phyloP scores from a whole-genome alignment of 2,888 invertebrate genomes.

The Lysandra bellargus region DNA sequence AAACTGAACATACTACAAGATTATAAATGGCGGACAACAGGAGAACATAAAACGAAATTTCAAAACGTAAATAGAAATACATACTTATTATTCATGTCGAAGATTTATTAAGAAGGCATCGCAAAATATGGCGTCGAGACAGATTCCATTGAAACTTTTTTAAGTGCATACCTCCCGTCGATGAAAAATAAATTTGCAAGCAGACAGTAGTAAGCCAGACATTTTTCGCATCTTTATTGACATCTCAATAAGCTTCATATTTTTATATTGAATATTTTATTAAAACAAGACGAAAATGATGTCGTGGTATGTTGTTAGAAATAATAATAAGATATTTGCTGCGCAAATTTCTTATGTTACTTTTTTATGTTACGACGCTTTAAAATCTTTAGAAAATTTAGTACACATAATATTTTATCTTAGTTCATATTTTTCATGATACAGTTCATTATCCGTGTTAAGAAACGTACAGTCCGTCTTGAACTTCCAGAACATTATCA shows the following conservation, averaged over 20 bases:
- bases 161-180: constrained; percentile 58
- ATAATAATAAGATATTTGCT: neutral
- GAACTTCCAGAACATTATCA: neutral
- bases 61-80: constrained; percentile 3
- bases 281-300: constrained; percentile 9
- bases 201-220: constrained; percentile 45
- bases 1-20: neutral
- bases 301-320: neutral
- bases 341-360: neutral
- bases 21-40: neutral
- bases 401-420: neutral
- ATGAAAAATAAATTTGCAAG: constrained; percentile 72
- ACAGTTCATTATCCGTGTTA: neutral
- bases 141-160: constrained; percentile 73
- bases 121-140: constrained; percentile 69
- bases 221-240: constrained; percentile 18
- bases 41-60: neutral
- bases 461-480: neutral
- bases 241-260: constrained; percentile 22
- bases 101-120: constrained; percentile 73
- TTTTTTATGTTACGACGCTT: neutral
- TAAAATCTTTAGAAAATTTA: neutral
- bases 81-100: constrained; percentile 50
- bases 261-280: constrained; percentile 23
- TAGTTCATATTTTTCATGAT: neutral